Evolutionary conservation across 2,888 invertebrate genomes (phyloP).

Genomic region (Sinopyrophorus schimmeli): DNA sequence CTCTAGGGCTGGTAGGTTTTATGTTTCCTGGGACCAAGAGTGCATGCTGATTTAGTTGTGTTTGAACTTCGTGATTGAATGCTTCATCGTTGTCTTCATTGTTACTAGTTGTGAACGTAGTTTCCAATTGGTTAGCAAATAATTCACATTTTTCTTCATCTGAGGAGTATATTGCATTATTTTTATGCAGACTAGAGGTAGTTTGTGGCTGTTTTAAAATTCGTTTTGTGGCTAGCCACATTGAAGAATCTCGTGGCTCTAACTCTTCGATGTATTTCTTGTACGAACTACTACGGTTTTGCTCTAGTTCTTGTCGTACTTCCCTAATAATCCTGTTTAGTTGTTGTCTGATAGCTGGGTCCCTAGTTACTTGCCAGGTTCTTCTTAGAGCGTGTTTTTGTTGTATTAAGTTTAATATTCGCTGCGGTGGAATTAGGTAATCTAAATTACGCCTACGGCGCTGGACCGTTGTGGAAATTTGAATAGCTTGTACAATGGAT

Average conservation of each 20-base stretch:
- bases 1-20: conserved; percentile 15
- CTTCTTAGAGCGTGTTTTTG: background rate
- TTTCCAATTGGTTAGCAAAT: conserved; percentile 5
- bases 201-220: conserved; percentile 3
- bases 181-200: background rate
- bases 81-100: background rate
- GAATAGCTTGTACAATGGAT: background rate
- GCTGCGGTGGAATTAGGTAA: background rate
- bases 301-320: conserved; percentile 1
- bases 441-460: background rate
- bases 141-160: conserved; percentile 7
- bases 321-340: background rate
- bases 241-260: background rate
- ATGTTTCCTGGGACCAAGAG: background rate
- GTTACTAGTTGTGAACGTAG: background rate
- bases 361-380: background rate
- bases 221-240: conserved; percentile 2
- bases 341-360: background rate
- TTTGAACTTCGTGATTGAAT: background rate
- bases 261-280: background rate
- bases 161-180: background rate
- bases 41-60: conserved; percentile 2
- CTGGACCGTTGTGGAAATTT: background rate
- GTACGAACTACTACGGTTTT: background rate
- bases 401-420: conserved; percentile 9